Evolutionary conservation across 2,888 invertebrate genomes (phyloP), one percentile per base, ranked within the genome.

Genomic region (Operophtera brumata): DNA sequence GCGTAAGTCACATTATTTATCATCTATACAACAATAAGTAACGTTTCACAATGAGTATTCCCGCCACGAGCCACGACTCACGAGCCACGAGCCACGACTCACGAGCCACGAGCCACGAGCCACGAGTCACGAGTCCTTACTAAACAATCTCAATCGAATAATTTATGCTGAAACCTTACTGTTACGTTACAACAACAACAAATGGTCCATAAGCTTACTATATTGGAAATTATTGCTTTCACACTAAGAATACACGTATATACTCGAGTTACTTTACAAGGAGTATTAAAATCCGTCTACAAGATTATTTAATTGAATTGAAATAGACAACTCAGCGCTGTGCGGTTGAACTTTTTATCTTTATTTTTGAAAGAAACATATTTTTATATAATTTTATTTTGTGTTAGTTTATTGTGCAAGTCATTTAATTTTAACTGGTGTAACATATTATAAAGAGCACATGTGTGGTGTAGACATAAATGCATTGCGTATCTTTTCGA

Each of bases 1-100:
- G 90, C 90, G 87, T 90, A 90, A 89, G 87, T 90, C 90, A 89
- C 90, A 87, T 89, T 88, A 86, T 87, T 87, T 88, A 90, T 86
- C 86, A 88, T 90, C 86, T 89, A 88, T 86, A 86, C 88, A 89
- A 88, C 89, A 88, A 87, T 86, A 87, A 78, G 82, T 84, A 85
- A 86, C 84, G 85, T 81, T 82, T 84, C 80, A 86, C 81, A 83
- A 86, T 89, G 89, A 90, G 89, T 90, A 89, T 89, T 90, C 84
- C 86, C 77, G 79, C 77, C 79, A 77, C 81, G n/a, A n/a, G n/a
- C n/a, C n/a, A n/a, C n/a, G n/a, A n/a, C n/a, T n/a, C n/a, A n/a
- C n/a, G n/a, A n/a, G n/a, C n/a, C n/a, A n/a, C n/a, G n/a, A n/a
- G n/a, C n/a, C n/a, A n/a, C n/a, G n/a, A n/a, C n/a, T n/a, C n/a